Evolutionary conservation across 92 coral and sea anemone genomes (phyloP).

Genomic region (Phenganax marumi): DNA sequence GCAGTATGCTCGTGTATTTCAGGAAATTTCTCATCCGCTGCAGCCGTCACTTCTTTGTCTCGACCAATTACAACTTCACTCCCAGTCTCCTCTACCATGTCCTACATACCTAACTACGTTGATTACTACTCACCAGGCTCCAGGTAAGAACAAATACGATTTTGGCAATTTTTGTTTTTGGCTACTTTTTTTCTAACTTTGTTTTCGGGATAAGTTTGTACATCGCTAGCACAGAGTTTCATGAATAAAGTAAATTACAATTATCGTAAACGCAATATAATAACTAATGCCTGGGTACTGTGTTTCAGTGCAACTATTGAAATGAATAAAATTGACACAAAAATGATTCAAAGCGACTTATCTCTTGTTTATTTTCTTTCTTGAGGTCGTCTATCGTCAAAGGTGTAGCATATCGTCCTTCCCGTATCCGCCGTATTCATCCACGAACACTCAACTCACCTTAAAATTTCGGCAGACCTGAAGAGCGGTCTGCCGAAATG

Average conservation of each 20-base stretch:
- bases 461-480: background rate
- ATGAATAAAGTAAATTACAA: background rate
- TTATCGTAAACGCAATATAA: too few relatives aligned
- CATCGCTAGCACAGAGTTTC: background rate
- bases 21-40: slow-evolving; percentile 67
- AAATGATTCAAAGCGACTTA: slow-evolving; percentile 53
- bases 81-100: slow-evolving; percentile 78
- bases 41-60: slow-evolving; percentile 50
- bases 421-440: slow-evolving; percentile 10
- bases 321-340: too few relatives aligned
- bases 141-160: slow-evolving; percentile 60
- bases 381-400: slow-evolving; percentile 74
- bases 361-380: slow-evolving; percentile 80
- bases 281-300: too few relatives aligned
- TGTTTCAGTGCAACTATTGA: too few relatives aligned
- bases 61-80: slow-evolving; percentile 82
- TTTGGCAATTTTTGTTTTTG: background rate
- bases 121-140: slow-evolving; percentile 96
- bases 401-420: slow-evolving; percentile 26
- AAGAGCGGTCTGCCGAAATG: too few relatives aligned
- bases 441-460: slow-evolving; percentile 22
- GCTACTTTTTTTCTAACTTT: background rate
- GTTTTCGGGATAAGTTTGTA: background rate
- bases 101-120: slow-evolving; percentile 93
- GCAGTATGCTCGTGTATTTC: background rate